Conservation (phyloP, 2,888 invertebrate genomes). For the Yponomeuta plumbellus region DNA sequence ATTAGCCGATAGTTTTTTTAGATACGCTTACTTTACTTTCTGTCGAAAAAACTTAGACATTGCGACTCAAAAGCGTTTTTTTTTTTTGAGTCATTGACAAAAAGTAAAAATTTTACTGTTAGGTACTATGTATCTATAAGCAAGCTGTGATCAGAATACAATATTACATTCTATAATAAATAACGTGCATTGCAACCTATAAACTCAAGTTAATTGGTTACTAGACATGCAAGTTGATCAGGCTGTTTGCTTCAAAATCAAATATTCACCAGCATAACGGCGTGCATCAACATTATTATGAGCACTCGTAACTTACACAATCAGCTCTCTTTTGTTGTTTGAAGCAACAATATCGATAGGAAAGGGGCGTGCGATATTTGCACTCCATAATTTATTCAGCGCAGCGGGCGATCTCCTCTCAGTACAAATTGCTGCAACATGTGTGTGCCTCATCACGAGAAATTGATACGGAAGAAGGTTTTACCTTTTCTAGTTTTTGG, state of each 20-base stretch:
- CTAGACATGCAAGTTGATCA: not conserved
- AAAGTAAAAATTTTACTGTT: too few relatives aligned
- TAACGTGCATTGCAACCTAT: not conserved
- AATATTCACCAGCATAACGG: not conserved
- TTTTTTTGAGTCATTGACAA: too few relatives aligned
- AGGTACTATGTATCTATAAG: too few relatives aligned
- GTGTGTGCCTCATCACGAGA: slow-evolving; percentile 35
- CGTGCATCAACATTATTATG: slow-evolving; percentile 19
- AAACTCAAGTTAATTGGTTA: not conserved
- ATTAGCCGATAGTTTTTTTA: too few relatives aligned
- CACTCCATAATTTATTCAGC: slow-evolving; percentile 55
- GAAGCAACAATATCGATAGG: slow-evolving; percentile 52
- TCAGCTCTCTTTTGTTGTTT: slow-evolving; percentile 62
- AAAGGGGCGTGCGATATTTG: slow-evolving; percentile 48
- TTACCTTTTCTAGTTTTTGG: not conserved
- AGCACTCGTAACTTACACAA: slow-evolving; percentile 58
- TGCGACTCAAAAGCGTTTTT: too few relatives aligned
- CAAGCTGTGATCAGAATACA: too few relatives aligned
- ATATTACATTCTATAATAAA: too few relatives aligned
- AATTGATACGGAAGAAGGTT: slow-evolving; percentile 37
- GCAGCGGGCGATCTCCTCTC: slow-evolving; percentile 61
- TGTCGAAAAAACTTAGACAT: too few relatives aligned
- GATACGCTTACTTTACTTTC: too few relatives aligned
- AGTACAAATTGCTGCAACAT: slow-evolving; percentile 67
- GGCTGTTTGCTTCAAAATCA: not conserved